A percentile compares a stretch with the other conserved stretches of the same genome.
Conservation (phyloP, 2,888 invertebrate genomes). For the Prosapia bicincta region DNA sequence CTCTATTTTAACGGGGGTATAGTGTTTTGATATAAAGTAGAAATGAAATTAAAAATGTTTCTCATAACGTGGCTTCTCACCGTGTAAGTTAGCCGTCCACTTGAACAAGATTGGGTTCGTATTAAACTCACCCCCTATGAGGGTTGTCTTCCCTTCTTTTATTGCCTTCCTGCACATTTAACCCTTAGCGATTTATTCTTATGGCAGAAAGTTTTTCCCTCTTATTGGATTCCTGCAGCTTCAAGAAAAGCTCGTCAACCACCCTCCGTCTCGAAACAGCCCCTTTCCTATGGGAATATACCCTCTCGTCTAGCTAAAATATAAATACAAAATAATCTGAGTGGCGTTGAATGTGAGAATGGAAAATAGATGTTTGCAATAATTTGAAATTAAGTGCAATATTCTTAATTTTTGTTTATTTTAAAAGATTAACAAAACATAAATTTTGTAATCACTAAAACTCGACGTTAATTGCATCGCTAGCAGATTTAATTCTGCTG, state of each 20-base stretch:
- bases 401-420: no score
- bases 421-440: no score
- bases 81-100: no score
- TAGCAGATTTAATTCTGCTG: no score
- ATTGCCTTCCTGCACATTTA: background rate
- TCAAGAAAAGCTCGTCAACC: background rate
- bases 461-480: no score
- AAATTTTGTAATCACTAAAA: no score
- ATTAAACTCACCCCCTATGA: background rate
- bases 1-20: no score
- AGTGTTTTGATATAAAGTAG: no score
- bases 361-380: no score
- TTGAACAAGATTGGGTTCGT: background rate
- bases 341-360: background rate
- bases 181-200: conserved; percentile 2
- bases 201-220: background rate
- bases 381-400: no score
- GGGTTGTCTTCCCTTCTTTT: background rate
- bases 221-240: background rate
- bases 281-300: background rate
- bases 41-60: no score
- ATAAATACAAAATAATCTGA: background rate
- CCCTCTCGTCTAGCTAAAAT: background rate
- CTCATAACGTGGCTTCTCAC: no score
- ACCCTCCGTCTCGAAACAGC: background rate